Evolutionary conservation across 2,797 vertebrate species (phyloP).

Genomic region (Liparis tanakae): DNA sequence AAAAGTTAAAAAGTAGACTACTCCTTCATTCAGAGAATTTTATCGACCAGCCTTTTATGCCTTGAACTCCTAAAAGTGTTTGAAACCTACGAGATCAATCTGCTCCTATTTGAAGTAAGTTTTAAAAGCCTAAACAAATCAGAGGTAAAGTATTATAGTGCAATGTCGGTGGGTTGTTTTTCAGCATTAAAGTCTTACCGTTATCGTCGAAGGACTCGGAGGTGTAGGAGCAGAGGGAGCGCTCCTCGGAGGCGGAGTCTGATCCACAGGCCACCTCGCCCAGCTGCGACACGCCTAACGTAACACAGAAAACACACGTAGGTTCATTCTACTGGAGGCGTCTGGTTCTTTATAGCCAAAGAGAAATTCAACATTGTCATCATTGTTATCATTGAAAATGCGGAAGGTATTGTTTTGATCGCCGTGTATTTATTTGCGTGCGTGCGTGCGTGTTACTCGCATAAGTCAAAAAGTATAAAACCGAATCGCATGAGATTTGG

Average conservation of each 20-base stretch:
- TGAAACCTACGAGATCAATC: not conserved
- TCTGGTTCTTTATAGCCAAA: not conserved
- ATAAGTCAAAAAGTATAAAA: no score
- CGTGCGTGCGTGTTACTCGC: no score
- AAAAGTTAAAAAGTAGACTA: constrained; percentile 5
- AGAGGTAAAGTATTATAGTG: not conserved
- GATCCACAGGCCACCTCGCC: constrained; percentile 89
- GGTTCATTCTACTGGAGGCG: not conserved
- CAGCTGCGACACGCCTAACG: constrained; percentile 83
- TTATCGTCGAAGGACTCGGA: constrained; percentile 95
- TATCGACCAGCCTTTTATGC: not conserved
- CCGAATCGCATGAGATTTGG: no score
- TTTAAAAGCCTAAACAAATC: not conserved
- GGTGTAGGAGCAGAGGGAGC: constrained; percentile 92
- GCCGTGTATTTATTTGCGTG: no score
- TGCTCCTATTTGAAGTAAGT: not conserved
- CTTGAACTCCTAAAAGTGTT: not conserved
- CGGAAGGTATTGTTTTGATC: no score
- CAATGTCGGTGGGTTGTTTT: not conserved
- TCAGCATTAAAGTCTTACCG: constrained; percentile 81
- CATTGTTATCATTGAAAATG: not conserved
- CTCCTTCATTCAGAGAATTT: constrained; percentile 6
- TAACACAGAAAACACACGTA: constrained; percentile 17
- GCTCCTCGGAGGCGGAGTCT: constrained; percentile 92
- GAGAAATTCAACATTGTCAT: not conserved